phyloP scores from a whole-genome alignment of 2,888 invertebrate genomes.

The Sphaeridia pumilis region DNA sequence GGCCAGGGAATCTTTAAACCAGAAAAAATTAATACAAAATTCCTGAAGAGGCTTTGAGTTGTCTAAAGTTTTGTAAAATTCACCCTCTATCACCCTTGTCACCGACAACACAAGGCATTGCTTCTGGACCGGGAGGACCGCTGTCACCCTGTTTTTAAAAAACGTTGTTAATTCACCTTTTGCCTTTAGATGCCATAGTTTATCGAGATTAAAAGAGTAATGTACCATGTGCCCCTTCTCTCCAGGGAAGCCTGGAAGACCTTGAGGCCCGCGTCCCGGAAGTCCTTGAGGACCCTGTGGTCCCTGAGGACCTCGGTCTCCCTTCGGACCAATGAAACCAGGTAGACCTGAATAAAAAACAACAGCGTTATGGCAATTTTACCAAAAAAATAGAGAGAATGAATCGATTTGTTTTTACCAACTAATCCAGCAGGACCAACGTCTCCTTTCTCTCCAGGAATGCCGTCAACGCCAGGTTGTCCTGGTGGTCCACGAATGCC shows the following conservation, averaged over 20 bases:
- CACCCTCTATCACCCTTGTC: neutral
- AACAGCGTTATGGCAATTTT: too few relatives aligned
- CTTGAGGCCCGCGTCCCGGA: constrained; percentile 62
- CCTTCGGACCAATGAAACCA: constrained; percentile 37
- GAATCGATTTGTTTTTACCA: neutral
- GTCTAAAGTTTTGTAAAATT: too few relatives aligned
- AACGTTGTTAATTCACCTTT: too few relatives aligned
- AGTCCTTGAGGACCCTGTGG: constrained; percentile 43
- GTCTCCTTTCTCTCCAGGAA: constrained; percentile 37
- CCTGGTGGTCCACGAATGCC: constrained; percentile 45
- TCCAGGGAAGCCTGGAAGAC: constrained; percentile 62
- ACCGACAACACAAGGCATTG: neutral
- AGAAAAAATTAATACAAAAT: too few relatives aligned
- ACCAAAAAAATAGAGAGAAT: too few relatives aligned
- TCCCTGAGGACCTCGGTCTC: constrained; percentile 38
- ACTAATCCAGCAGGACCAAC: constrained; percentile 40
- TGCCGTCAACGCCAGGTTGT: constrained; percentile 42
- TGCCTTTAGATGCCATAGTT: too few relatives aligned
- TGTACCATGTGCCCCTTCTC: constrained; percentile 37
- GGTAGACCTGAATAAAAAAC: constrained; percentile 28
- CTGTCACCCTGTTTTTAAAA: neutral
- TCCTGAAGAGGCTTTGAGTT: too few relatives aligned
- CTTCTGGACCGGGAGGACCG: neutral
- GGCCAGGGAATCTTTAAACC: constrained; percentile 44
- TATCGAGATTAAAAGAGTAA: too few relatives aligned